Percentiles rank a stretch among this genome's conserved stretches.
phyloP scores from a whole-genome alignment of 2,113 vertebrate species.

The Murina feae region DNA sequence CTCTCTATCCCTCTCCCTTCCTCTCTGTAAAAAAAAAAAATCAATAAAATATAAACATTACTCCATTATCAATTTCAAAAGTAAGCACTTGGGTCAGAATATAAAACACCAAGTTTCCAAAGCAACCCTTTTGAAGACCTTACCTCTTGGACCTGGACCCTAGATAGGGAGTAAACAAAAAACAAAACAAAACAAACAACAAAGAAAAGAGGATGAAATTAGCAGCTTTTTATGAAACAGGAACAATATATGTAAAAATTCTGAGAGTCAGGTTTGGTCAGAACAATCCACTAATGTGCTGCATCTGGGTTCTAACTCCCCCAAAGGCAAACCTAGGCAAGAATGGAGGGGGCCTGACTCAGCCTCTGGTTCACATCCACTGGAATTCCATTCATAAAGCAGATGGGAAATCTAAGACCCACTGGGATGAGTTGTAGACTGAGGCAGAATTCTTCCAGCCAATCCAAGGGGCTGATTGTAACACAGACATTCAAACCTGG shows the following conservation, averaged over 20 bases:
- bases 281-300: not conserved
- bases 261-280: not conserved
- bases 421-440: not conserved
- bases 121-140: not conserved
- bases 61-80: not conserved
- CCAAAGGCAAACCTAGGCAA: not conserved
- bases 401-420: not conserved
- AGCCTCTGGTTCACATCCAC: rapidly evolving
- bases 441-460: not conserved
- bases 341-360: not conserved
- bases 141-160: not conserved
- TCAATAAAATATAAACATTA: not conserved
- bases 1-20: too few relatives aligned
- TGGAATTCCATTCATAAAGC: not conserved
- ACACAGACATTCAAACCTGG: not conserved
- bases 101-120: not conserved
- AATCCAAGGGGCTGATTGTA: not conserved
- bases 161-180: not conserved
- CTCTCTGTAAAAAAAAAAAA: too few relatives aligned
- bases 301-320: not conserved
- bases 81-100: not conserved
- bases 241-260: not conserved
- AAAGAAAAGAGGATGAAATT: not conserved
- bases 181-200: not conserved
- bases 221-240: not conserved